These are phyloP conservation scores for Netelia melanura DNA, from an alignment of 2,888 invertebrate genomes.

Conservation along the genomic window DNA sequence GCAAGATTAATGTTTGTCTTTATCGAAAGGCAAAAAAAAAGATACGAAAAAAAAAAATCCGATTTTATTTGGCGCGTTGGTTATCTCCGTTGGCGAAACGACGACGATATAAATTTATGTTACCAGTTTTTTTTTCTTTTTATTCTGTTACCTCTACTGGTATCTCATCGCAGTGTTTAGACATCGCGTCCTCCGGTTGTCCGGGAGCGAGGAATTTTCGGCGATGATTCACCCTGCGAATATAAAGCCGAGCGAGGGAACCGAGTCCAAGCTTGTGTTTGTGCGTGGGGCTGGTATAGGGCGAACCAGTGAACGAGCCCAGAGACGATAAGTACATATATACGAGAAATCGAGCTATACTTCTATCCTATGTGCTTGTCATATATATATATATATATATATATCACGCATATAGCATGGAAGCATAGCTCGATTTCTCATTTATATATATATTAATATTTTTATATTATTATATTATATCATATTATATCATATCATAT, in stretches of 20 bases:
- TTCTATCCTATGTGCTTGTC: conserved; percentile 1
- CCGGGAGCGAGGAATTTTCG: conserved; percentile 60
- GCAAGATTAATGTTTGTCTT: too few species aligned
- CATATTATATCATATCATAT: too few species aligned
- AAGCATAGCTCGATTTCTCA: too few species aligned
- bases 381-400: conserved; percentile 1
- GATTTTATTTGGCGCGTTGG: not conserved
- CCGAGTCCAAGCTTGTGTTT: not conserved
- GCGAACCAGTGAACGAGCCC: not conserved
- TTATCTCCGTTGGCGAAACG: conserved; percentile 22
- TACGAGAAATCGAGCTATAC: conserved; percentile 30
- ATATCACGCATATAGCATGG: too few species aligned
- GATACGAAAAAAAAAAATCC: not conserved
- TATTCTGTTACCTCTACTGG: conserved; percentile 25
- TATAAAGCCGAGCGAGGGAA: conserved; percentile 45
- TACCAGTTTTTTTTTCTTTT: not conserved
- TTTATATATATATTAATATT: too few species aligned
- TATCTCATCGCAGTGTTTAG: conserved; percentile 16
- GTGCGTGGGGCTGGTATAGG: conserved; percentile 14
- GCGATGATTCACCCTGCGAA: conserved; percentile 65
- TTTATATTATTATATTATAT: too few species aligned
- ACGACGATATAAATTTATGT: conserved; percentile 10
- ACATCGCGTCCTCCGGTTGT: conserved; percentile 29
- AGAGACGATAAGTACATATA: not conserved
- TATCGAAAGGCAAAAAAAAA: too few species aligned